Evolutionary conservation across 1,140 invertebrate genomes (phyloP), one percentile per base, ranked within the genome.

Genomic region (Triops longicaudatus): DNA sequence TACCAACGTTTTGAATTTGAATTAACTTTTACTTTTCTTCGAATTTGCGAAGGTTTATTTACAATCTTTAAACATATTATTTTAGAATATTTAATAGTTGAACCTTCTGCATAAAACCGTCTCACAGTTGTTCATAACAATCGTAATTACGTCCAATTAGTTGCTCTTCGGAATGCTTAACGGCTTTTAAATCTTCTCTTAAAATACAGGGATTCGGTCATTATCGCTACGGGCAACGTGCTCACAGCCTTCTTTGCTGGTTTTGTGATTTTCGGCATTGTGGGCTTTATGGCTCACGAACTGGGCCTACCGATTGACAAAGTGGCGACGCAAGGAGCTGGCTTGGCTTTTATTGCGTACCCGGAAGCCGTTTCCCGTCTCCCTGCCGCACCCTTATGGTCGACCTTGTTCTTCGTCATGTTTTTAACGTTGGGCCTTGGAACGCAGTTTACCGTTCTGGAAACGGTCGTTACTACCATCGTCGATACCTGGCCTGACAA

Each of bases 401-500:
- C 93, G 1, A 84, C 93, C 73, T 84, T 95, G 0, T 95, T 96
- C 85, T 96, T 96, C 83, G 87, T 95, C 72, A 93, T 93, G 91
- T 84, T 93, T 9, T 83, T 93, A 27, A 92, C 91, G 0, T 84
- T 93, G 37, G 91, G 91, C 10, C 85, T 93, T 77, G 91, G 92
- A 79, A 92, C 91, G 28, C 91, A 93, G 86, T 88, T 89, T 77
- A 81, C 85, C 75, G 80, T 85, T 31, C 80, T 85, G 76, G 85
- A 85, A 77, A 85, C 85, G 12, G 84, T 87, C n/a, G 85, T 86
- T 78, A 87, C 86, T 28, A 85, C 86, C 26, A 81, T 87, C 22
- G 81, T 86, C 41, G 86, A 88, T 78, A 82, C 84, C 11, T 84
- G 85, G 77, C 85, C 85, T 5, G 75, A 80, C 4, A 78, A 78